Base-by-base conservation (phyloP, 2,888 invertebrate species). In the Diogma glabrata region DNA sequence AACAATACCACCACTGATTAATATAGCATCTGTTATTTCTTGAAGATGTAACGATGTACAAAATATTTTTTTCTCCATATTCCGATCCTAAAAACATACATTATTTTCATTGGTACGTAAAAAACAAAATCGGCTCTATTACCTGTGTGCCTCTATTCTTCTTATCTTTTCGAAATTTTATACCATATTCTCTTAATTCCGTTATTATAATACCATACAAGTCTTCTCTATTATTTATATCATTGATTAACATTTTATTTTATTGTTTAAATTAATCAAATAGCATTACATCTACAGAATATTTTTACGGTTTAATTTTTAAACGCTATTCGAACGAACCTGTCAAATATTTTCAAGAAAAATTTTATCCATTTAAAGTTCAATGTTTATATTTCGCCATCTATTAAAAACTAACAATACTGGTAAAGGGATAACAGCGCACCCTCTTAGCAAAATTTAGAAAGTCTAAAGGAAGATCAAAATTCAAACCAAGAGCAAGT, bases 111-210 rank as follows among this genome's bases (percentile, higher is more conserved):
- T 40, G 3, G 20, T 9, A 19, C 12, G 3, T 2, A 2, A 40
- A 9, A 5, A 19, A 40, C 14, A 23, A 45, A n/a, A n/a, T 45
- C 23, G 3, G n/a, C 14, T 14, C 2, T 45, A 45, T 43, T 43
- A 19, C 45, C 12, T 3, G 20, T 6, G 23, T n/a, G 64, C 66
- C 70, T 72, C 76, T 74, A 57, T 72, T 63, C 65, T 78, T 78
- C 63, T 83, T 84, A 63, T 84, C 85, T 46, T 78, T 67, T 49
- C 83, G 75, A 64, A 79, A 81, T 65, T 86, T 86, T 57, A 86
- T 74, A 36, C 85, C 85, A 49, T 81, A 75, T 61, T 76, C 76
- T 60, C 81, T 79, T 47, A 86, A 69, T 67, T 85, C 81, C 54
- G 75, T 76, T 16, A 81, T 72, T 51, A 85, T 77, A 57, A 81